These are phyloP conservation scores for Laticauda laticaudata DNA, from an alignment of 2,113 vertebrate genomes.

Conservation along the genomic window DNA sequence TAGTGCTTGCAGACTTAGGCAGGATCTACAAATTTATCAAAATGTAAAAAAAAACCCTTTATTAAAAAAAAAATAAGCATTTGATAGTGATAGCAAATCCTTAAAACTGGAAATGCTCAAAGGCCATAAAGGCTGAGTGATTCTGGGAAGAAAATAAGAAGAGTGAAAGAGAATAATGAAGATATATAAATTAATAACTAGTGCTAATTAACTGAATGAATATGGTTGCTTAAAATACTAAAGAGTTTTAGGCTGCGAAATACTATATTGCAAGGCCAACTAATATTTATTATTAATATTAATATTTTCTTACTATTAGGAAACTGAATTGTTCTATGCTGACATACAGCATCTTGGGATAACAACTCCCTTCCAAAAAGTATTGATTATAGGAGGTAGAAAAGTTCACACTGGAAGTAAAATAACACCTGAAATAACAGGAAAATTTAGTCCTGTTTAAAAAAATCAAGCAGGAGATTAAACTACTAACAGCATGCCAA, in stretches of 20 bases:
- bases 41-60: background rate
- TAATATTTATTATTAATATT: background rate
- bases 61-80: background rate
- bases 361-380: background rate
- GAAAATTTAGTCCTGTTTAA: background rate
- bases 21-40: background rate
- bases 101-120: background rate
- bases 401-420: background rate
- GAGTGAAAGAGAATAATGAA: background rate
- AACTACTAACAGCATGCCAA: background rate
- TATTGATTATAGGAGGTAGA: background rate
- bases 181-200: background rate
- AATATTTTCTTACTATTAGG: background rate
- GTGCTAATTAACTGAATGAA: background rate
- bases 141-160: background rate
- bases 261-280: background rate
- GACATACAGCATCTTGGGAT: background rate
- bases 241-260: background rate
- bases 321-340: background rate
- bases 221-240: background rate
- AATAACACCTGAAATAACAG: background rate
- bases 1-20: background rate
- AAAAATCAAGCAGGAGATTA: background rate
- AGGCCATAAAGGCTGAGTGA: background rate
- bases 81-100: background rate